Evolutionary conservation across 2,888 invertebrate species (phyloP), one percentile per base, ranked within the genome.

Genomic region (Camptogramma bilineatum): DNA sequence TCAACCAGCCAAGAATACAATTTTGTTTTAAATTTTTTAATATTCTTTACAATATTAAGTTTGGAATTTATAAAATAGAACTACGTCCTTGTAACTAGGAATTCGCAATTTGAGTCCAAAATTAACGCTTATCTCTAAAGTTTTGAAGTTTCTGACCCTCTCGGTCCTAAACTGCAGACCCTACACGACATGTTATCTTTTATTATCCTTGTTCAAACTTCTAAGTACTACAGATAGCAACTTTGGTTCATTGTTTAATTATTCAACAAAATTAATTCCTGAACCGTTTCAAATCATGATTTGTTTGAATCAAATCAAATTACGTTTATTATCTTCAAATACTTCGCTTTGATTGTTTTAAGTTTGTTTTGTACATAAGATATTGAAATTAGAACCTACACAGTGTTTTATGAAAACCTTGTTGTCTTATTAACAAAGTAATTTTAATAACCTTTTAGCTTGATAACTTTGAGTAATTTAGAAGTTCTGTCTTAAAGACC

Each of bases 231-330:
- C 42, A 42, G 44, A 44, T 44, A 44, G 17, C 44, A 44, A 17
- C 17, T 17, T 44, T 44, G 16, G 16, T 7, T 44, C 16, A 13
- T 39, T 13, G 48, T 47, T 47, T 8, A 18, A 47, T 18, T 18
- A 48, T 48, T 21, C 18, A 31, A 34, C 44, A 24, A 46, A 55
- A 47, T 55, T 54, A 44, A 54, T 46, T 54, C 17, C 18, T 7
- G 10, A 31, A 55, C 24, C 28, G 18, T n/a, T 13, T 24, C 19
- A 21, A 18, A 48, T 51, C 44, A 44, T 54, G 44, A 19, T 31
- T 47, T 39, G 39, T 39, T 44, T 44, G 44, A 44, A 13, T 44
- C 7, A 17, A 17, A 44, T 44, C 17, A 7, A 44, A 44, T 44
- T 44, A 44, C 44, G 7, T 16, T 44, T 44, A 44, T 44, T 16